A percentile compares a stretch with the other conserved stretches of the same genome.
These are phyloP conservation scores for Temnothorax rugatulus DNA, from an alignment of 2,888 invertebrate genomes.

Conservation along the genomic window DNA sequence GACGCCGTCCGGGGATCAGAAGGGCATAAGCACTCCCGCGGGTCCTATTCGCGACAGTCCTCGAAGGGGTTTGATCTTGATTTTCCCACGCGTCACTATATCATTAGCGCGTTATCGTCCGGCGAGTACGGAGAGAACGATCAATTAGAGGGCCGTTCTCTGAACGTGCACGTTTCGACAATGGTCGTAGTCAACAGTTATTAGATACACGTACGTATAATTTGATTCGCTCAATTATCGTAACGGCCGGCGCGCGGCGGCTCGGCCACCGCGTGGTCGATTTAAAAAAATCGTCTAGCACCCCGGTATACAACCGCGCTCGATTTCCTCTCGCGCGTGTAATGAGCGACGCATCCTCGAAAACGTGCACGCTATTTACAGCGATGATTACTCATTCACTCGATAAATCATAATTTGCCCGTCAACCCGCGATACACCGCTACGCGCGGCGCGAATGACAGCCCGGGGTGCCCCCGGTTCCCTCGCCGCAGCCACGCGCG, in stretches of 20 bases:
- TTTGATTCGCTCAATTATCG: constrained; percentile 49
- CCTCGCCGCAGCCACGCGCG: neutral
- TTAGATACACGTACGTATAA: constrained; percentile 25
- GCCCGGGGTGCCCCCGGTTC: neutral
- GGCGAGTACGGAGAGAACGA: constrained; percentile 25
- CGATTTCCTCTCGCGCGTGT: constrained; percentile 12
- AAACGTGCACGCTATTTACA: constrained; percentile 26
- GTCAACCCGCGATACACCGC: constrained; percentile 31
- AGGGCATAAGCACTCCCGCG: neutral
- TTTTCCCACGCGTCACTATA: constrained; percentile 46
- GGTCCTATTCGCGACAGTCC: constrained; percentile 10
- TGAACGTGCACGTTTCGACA: neutral
- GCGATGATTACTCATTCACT: constrained; percentile 49
- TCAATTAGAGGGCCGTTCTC: constrained; percentile 30
- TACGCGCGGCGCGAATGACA: constrained; percentile 31
- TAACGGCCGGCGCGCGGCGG: neutral
- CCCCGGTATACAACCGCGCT: neutral
- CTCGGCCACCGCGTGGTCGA: neutral
- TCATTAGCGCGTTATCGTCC: constrained; percentile 49
- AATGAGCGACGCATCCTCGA: constrained; percentile 8
- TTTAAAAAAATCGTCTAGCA: constrained; percentile 23
- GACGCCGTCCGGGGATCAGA: neutral
- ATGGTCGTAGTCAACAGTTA: constrained; percentile 27
- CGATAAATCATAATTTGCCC: constrained; percentile 56
- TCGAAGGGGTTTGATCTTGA: constrained; percentile 36